Evolutionary conservation across 2,888 invertebrate species (phyloP).

Genomic region (Dolomedes plantarius): DNA sequence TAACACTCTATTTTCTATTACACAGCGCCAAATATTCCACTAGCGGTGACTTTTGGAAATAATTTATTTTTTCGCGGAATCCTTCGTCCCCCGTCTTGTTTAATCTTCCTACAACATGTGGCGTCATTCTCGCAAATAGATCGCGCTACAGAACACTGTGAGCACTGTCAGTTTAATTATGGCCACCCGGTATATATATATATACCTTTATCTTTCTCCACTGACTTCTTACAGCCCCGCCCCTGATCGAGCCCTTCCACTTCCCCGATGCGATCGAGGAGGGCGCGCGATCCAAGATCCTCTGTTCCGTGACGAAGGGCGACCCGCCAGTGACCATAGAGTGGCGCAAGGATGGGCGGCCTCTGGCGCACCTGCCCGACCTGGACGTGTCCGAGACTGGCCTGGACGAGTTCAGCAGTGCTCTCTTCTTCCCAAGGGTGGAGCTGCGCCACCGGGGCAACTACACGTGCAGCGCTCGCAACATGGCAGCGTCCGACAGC

Average conservation of each 20-base stretch:
- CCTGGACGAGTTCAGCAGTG: constrained; percentile 75
- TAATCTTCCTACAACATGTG: too few species aligned
- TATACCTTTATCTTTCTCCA: too few species aligned
- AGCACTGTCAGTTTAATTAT: too few species aligned
- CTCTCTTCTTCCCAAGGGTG: constrained; percentile 76
- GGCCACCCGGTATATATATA: too few species aligned
- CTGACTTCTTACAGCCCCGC: constrained; percentile 83
- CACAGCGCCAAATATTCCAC: too few species aligned
- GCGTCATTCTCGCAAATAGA: too few species aligned
- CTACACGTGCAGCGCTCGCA: constrained; percentile 76
- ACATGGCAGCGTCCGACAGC: constrained; percentile 75
- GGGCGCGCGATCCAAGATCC: constrained; percentile 77
- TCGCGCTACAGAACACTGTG: too few species aligned
- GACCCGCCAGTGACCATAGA: constrained; percentile 76
- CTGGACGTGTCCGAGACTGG: constrained; percentile 56
- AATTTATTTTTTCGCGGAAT: too few species aligned
- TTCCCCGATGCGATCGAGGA: constrained; percentile 77
- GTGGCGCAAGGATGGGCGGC: constrained; percentile 76
- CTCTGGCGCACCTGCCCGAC: constrained; percentile 74
- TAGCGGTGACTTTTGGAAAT: too few species aligned
- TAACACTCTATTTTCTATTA: too few species aligned
- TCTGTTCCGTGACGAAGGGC: constrained; percentile 77
- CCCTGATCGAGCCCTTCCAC: constrained; percentile 81
- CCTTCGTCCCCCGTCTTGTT: too few species aligned
- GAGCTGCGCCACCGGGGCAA: constrained; percentile 75